These are phyloP conservation scores for Lophochroa leadbeateri DNA, from an alignment of 2,113 vertebrate genomes.

Conservation along the genomic window DNA sequence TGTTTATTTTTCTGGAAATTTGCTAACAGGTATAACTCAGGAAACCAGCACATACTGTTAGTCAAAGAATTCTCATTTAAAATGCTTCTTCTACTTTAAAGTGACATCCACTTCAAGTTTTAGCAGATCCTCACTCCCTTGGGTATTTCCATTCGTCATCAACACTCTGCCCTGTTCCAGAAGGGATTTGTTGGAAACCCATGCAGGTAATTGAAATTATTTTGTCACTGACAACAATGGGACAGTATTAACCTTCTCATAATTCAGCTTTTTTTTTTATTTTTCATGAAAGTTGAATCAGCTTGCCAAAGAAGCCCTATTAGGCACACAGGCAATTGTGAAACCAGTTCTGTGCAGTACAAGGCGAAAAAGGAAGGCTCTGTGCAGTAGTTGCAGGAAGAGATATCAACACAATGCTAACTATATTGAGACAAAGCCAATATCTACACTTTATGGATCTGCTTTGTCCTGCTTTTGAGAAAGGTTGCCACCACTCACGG, in stretches of 20 bases:
- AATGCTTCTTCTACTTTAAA: neutral
- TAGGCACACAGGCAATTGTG: neutral
- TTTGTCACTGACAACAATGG: neutral
- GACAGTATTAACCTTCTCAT: neutral
- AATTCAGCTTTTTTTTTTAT: neutral
- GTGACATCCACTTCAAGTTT: neutral
- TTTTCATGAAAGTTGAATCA: neutral
- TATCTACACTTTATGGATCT: neutral
- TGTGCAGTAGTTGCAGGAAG: neutral
- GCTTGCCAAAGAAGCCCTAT: neutral
- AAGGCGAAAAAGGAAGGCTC: neutral
- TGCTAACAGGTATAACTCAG: neutral
- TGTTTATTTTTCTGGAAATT: neutral
- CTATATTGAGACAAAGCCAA: neutral
- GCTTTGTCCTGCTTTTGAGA: neutral
- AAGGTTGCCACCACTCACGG: neutral
- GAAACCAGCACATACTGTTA: neutral
- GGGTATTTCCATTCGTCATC: no score
- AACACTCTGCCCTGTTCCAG: neutral
- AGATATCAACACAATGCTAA: neutral
- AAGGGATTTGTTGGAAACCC: neutral
- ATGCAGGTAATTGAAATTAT: neutral
- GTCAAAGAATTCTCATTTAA: neutral
- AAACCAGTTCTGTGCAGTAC: neutral
- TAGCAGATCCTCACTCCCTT: neutral